These are phyloP conservation scores for Autographa gamma DNA, from an alignment of 2,888 invertebrate species.

Conservation along the genomic window DNA sequence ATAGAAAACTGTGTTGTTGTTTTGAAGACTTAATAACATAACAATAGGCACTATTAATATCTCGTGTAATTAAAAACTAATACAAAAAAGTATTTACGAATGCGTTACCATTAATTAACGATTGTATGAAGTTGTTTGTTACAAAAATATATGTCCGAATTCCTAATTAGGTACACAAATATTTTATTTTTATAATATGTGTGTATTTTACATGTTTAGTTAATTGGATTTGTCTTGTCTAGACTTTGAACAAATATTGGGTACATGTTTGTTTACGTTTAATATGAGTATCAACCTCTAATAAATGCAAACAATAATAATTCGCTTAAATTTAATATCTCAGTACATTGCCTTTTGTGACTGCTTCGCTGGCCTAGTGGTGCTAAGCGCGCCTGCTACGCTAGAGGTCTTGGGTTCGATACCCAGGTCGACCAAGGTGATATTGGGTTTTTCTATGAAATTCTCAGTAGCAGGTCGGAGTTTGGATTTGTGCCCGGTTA, in stretches of 20 bases:
- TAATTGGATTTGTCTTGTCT: slow-evolving; percentile 6
- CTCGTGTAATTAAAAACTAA: slow-evolving; percentile 8
- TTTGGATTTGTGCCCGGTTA: too few species aligned
- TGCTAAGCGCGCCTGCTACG: too few species aligned
- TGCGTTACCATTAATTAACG: background rate
- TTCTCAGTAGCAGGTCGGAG: too few species aligned
- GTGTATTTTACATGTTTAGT: background rate
- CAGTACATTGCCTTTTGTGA: too few species aligned
- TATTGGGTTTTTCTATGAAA: too few species aligned
- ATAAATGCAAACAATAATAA: too few species aligned
- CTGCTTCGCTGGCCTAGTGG: too few species aligned
- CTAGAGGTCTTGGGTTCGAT: too few species aligned
- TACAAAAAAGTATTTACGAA: background rate
- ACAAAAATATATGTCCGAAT: background rate
- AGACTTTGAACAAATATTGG: slow-evolving; percentile 11
- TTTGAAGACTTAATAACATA: slow-evolving; percentile 7
- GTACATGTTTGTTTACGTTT: background rate
- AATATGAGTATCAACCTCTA: background rate
- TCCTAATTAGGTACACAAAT: too few species aligned
- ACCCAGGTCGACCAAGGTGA: too few species aligned
- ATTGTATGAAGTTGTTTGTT: background rate
- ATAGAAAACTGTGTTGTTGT: slow-evolving; percentile 7
- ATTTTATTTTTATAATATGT: background rate
- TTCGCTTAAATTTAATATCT: too few species aligned
- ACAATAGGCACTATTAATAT: slow-evolving; percentile 12